Evolutionary conservation across 2,113 vertebrate species (phyloP).

Genomic region (Campylomormyrus numenius): DNA sequence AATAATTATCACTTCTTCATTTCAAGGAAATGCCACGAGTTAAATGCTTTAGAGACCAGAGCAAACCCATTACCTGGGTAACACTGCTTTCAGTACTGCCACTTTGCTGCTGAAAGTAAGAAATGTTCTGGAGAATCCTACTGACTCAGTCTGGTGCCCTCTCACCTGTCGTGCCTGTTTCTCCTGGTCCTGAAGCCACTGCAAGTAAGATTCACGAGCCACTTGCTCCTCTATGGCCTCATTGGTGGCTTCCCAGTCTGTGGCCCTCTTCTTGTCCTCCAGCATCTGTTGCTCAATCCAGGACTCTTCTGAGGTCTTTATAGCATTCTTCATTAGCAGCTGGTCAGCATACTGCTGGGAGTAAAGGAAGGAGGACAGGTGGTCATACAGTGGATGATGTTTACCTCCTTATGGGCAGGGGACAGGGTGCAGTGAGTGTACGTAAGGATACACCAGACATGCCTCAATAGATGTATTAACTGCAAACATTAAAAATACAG

Average conservation of each 20-base stretch:
- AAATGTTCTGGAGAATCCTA: background rate
- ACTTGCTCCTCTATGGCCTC: constrained; percentile 95
- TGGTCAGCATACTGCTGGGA: constrained; percentile 74
- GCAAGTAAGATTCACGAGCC: constrained; percentile 85
- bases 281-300: constrained; percentile 98
- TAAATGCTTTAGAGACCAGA: background rate
- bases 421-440: background rate
- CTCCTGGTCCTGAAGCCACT: constrained; percentile 91
- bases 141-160: background rate
- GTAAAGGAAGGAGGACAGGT: background rate
- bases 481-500: background rate
- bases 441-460: background rate
- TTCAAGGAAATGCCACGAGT: background rate
- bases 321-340: constrained; percentile 90
- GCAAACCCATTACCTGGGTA: background rate
- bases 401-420: background rate
- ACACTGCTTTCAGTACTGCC: background rate
- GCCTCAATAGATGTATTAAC: background rate
- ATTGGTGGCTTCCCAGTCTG: constrained; percentile 95
- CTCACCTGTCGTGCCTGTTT: constrained; percentile 82
- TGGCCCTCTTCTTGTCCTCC: constrained; percentile 90
- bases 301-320: constrained; percentile 91
- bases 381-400: background rate
- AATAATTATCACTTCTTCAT: background rate
- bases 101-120: background rate